phyloP scores from a whole-genome alignment of 1,140 invertebrate genomes.

The Bombyx mandarina region DNA sequence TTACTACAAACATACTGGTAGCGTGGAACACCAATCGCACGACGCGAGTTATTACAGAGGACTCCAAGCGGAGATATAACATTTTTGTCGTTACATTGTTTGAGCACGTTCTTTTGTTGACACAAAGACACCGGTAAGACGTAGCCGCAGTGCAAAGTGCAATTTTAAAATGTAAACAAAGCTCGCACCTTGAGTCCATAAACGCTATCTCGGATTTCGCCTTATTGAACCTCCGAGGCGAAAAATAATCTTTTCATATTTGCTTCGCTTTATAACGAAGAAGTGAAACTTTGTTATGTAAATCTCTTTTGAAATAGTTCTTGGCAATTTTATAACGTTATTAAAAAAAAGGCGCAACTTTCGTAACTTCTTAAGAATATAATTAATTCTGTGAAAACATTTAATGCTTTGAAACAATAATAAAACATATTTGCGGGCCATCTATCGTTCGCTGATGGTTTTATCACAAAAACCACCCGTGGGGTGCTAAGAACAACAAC shows the following conservation, averaged over 20 bases:
- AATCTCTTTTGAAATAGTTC: too few relatives aligned
- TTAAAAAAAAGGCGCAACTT: too few relatives aligned
- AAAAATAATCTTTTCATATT: conserved; percentile 25
- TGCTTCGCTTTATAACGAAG: conserved; percentile 22
- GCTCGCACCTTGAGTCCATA: conserved; percentile 44
- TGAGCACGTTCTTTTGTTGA: conserved; percentile 45
- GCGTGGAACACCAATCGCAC: too few relatives aligned
- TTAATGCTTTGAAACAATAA: too few relatives aligned
- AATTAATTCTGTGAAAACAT: too few relatives aligned
- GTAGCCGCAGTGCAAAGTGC: conserved; percentile 53
- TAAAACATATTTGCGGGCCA: too few relatives aligned
- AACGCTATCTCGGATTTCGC: conserved; percentile 50
- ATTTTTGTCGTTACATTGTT: conserved; percentile 58
- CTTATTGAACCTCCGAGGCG: conserved; percentile 45
- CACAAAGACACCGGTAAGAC: conserved; percentile 38
- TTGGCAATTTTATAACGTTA: too few relatives aligned
- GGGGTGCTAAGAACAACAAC: too few relatives aligned
- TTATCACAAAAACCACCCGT: too few relatives aligned
- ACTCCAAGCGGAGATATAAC: conserved; percentile 29
- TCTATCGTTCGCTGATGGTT: too few relatives aligned
- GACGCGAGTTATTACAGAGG: conserved; percentile 9
- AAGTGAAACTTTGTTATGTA: conserved; percentile 2
- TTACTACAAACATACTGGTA: too few relatives aligned
- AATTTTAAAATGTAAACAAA: conserved; percentile 67
- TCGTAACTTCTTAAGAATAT: too few relatives aligned